These are phyloP conservation scores for Noctua fimbriata DNA, from an alignment of 2,888 invertebrate genomes.

Conservation along the genomic window DNA sequence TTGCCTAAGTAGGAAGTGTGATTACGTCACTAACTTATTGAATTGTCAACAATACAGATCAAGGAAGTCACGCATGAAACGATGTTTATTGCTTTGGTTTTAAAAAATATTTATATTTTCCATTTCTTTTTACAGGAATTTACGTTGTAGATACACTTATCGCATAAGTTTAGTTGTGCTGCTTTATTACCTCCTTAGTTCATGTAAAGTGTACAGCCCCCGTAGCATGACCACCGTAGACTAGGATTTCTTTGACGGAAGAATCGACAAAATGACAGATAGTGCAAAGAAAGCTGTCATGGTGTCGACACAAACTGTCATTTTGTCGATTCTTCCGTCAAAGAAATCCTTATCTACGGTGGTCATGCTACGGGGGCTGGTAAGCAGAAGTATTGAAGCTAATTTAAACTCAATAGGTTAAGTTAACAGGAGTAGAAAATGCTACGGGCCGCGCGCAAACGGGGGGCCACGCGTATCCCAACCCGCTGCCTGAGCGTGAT, in stretches of 20 bases:
- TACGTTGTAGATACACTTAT: not conserved
- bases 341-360: too few relatives aligned
- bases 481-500: too few relatives aligned
- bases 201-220: not conserved
- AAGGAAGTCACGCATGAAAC: constrained; percentile 7
- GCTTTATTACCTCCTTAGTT: not conserved
- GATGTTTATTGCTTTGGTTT: not conserved
- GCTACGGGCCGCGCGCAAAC: too few relatives aligned
- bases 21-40: constrained; percentile 1
- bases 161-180: not conserved
- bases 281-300: too few relatives aligned
- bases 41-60: constrained; percentile 7
- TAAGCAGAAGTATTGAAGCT: not conserved
- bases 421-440: too few relatives aligned
- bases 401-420: not conserved
- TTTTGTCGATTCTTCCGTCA: too few relatives aligned
- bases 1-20: not conserved
- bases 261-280: too few relatives aligned
- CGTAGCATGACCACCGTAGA: too few relatives aligned
- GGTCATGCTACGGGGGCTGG: too few relatives aligned
- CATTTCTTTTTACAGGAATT: not conserved
- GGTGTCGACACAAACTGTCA: too few relatives aligned
- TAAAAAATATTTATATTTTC: not conserved
- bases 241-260: too few relatives aligned
- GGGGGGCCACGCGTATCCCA: too few relatives aligned